Conservation (phyloP, 2,888 invertebrate genomes). For the Taenaris catops region DNA sequence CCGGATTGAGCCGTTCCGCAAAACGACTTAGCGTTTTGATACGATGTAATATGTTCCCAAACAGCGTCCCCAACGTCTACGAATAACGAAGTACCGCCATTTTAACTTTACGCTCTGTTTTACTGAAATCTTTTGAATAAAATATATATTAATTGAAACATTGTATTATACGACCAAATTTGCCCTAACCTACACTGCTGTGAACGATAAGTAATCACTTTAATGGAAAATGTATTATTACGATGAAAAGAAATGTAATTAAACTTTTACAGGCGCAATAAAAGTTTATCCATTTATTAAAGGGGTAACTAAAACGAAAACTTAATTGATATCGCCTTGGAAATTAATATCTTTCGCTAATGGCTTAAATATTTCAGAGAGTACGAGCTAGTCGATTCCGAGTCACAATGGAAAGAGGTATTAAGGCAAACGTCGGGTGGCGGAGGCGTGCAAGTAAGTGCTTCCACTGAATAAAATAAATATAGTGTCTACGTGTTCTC, state of each 20-base stretch:
- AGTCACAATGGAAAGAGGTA: slow-evolving; percentile 93
- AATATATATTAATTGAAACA: too few relatives aligned
- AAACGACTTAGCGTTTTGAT: too few relatives aligned
- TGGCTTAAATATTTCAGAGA: slow-evolving; percentile 49
- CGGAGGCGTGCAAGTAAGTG: slow-evolving; percentile 67
- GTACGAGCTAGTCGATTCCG: slow-evolving; percentile 91
- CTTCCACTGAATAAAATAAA: slow-evolving; percentile 14
- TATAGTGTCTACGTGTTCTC: slow-evolving; percentile 10
- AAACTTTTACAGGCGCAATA: slow-evolving; percentile 7
- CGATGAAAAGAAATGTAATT: slow-evolving; percentile 7
- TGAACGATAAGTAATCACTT: too few relatives aligned
- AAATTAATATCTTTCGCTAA: slow-evolving; percentile 13
- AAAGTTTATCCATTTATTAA: slow-evolving; percentile 7
- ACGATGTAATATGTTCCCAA: too few relatives aligned
- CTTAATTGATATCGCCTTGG: slow-evolving; percentile 13
- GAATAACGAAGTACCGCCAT: too few relatives aligned
- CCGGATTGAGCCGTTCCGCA: too few relatives aligned
- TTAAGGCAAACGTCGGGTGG: slow-evolving; percentile 84
- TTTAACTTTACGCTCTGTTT: too few relatives aligned
- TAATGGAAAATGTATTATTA: background rate
- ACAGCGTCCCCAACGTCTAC: too few relatives aligned
- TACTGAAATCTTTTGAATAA: too few relatives aligned
- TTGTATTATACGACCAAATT: too few relatives aligned
- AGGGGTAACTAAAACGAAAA: slow-evolving; percentile 11
- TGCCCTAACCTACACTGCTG: too few relatives aligned